Percentiles rank a stretch among this genome's conserved stretches.
phyloP scores from a whole-genome alignment of 2,113 vertebrate species.

The Rhynchopsitta pachyrhyncha region DNA sequence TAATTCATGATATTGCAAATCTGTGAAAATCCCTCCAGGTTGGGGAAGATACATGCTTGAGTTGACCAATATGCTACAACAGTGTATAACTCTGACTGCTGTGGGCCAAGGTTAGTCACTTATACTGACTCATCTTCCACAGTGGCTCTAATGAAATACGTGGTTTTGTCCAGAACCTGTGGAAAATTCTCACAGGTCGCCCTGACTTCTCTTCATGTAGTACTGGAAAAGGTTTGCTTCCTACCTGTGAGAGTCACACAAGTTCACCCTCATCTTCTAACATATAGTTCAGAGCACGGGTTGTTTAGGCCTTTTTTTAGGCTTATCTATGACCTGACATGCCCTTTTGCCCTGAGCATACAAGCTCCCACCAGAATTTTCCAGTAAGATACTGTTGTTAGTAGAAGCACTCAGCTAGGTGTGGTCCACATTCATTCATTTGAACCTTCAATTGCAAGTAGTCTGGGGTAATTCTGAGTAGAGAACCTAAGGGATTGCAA shows the following conservation, averaged over 20 bases:
- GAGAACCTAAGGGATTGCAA: background rate
- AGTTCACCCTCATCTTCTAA: background rate
- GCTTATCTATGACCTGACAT: background rate
- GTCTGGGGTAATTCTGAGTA: background rate
- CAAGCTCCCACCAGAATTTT: background rate
- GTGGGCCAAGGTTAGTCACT: background rate
- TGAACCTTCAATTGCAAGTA: background rate
- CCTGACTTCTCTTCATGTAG: background rate
- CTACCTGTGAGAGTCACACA: accelerated
- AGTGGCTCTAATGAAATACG: background rate
- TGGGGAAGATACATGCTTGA: background rate
- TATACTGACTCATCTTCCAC: background rate
- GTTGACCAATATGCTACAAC: background rate
- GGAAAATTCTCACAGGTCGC: background rate
- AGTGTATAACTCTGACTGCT: background rate
- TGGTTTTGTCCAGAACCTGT: background rate
- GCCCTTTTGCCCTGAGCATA: background rate
- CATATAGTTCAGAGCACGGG: background rate
- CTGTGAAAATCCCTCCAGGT: background rate
- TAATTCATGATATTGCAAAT: background rate
- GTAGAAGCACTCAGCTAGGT: background rate
- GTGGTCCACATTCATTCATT: background rate
- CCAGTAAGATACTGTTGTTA: background rate
- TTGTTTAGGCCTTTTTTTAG: background rate
- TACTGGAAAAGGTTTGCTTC: background rate